These are phyloP conservation scores for Ennomos quercinarius DNA, from an alignment of 2,888 invertebrate species.

Conservation along the genomic window DNA sequence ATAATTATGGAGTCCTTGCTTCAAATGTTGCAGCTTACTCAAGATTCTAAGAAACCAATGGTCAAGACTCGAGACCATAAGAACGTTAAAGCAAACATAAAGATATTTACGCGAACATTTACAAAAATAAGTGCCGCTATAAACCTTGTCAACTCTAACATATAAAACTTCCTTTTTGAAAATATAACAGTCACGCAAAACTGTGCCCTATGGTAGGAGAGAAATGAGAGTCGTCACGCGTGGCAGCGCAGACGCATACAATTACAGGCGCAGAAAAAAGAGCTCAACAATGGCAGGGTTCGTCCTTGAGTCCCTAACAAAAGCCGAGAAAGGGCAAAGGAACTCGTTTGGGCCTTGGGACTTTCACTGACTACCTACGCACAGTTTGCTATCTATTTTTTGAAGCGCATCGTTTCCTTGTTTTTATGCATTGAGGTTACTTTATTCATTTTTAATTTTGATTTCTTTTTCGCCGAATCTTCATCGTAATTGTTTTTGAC, in stretches of 20 bases:
- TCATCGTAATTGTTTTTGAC: too few relatives aligned
- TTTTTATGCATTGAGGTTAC: slow-evolving; percentile 4
- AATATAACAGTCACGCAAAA: slow-evolving; percentile 32
- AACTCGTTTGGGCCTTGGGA: slow-evolving; percentile 82
- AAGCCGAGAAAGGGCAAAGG: slow-evolving; percentile 84
- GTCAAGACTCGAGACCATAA: slow-evolving; percentile 1
- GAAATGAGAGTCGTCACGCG: slow-evolving; percentile 72
- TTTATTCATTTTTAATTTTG: too few relatives aligned
- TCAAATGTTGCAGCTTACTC: too few relatives aligned
- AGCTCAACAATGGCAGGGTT: slow-evolving; percentile 75
- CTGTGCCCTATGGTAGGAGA: slow-evolving; percentile 63
- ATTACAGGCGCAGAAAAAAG: slow-evolving; percentile 78
- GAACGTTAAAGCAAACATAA: slow-evolving; percentile 50
- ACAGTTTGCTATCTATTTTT: slow-evolving; percentile 55
- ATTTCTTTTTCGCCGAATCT: too few relatives aligned
- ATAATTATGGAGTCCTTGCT: too few relatives aligned
- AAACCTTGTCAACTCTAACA: slow-evolving; percentile 50
- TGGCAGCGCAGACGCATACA: slow-evolving; percentile 79
- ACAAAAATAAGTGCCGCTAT: slow-evolving; percentile 56
- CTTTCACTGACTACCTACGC: slow-evolving; percentile 83
- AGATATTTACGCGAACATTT: slow-evolving; percentile 51
- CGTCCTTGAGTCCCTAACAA: slow-evolving; percentile 83
- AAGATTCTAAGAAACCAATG: slow-evolving; percentile 46
- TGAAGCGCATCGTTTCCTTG: slow-evolving; percentile 15
- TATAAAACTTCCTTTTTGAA: slow-evolving; percentile 38